Evolutionary conservation across 92 coral and sea anemone species (phyloP).

Genomic region (Palythoa caribaeorum): DNA sequence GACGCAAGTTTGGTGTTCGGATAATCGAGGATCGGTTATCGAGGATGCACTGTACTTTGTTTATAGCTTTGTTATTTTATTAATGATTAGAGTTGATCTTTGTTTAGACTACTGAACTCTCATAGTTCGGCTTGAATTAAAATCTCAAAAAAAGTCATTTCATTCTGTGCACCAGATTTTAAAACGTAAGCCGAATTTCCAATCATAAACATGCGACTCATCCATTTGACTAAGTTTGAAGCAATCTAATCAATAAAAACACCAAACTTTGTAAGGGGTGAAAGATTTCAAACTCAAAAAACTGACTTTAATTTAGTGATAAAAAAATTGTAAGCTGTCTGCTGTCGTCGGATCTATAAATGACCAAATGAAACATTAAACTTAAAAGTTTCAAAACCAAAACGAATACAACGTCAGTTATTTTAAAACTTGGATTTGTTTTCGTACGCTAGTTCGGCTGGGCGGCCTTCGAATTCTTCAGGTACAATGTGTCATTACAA

Average conservation of each 20-base stretch:
- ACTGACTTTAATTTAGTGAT: too few relatives aligned
- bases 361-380: background rate
- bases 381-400: conserved; percentile 7
- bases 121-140: conserved; percentile 23
- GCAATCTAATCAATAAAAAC: conserved; percentile 17
- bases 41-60: too few relatives aligned
- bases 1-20: too few relatives aligned
- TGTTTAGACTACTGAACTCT: conserved; percentile 12
- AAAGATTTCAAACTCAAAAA: background rate
- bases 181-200: conserved; percentile 9
- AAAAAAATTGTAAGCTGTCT: conserved; percentile 24
- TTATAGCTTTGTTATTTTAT: too few relatives aligned
- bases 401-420: conserved; percentile 1
- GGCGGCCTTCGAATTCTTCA: too few relatives aligned
- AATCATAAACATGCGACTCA: conserved; percentile 25
- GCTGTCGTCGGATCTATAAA: conserved; percentile 14
- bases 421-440: too few relatives aligned
- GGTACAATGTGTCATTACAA: background rate
- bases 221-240: background rate
- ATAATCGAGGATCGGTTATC: too few relatives aligned
- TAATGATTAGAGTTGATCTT: too few relatives aligned
- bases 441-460: too few relatives aligned
- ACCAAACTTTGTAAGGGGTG: conserved; percentile 30
- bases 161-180: conserved; percentile 31
- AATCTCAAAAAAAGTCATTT: background rate